Conservation (phyloP, 2,113 vertebrate genomes). For the Hystrix brachyura region DNA sequence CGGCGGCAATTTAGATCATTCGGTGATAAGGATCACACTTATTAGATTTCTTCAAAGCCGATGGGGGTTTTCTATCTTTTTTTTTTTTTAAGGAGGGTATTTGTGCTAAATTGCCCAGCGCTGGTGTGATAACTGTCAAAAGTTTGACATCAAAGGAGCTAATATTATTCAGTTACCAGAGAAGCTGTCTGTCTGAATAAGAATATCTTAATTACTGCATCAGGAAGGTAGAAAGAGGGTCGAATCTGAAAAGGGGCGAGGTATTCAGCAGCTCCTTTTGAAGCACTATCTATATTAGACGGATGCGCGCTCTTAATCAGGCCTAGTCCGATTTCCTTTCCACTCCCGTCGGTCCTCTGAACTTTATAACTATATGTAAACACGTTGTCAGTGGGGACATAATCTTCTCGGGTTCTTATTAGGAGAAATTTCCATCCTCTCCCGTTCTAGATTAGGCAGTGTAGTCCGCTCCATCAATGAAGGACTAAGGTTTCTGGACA, state of each 20-base stretch:
- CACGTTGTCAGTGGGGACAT: constrained; percentile 94
- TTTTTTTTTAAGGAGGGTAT: constrained; percentile 75
- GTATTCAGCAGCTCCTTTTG: constrained; percentile 87
- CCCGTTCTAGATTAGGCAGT: constrained; percentile 94
- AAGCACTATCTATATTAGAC: constrained; percentile 87
- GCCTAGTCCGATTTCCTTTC: constrained; percentile 86
- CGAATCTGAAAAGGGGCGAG: constrained; percentile 85
- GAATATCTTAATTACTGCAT: constrained; percentile 92
- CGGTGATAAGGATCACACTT: constrained; percentile 86
- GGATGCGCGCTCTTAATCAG: constrained; percentile 87
- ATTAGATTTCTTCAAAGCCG: constrained; percentile 88
- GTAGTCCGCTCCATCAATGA: constrained; percentile 92
- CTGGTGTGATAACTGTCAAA: constrained; percentile 91
- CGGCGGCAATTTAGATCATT: constrained; percentile 85
- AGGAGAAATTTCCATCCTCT: constrained; percentile 94
- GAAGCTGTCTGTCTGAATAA: constrained; percentile 88
- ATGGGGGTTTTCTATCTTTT: neutral
- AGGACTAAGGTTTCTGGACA: constrained; percentile 97
- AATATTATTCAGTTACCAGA: constrained; percentile 91
- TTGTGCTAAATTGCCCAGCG: constrained; percentile 87
- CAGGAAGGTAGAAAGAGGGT: constrained; percentile 88
- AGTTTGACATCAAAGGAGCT: constrained; percentile 91
- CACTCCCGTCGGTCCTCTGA: constrained; percentile 89
- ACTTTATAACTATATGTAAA: constrained; percentile 96
- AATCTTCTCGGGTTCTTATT: constrained; percentile 94